phyloP scores from a whole-genome alignment of 2,113 vertebrate species.

The Melanocharis versteri region DNA sequence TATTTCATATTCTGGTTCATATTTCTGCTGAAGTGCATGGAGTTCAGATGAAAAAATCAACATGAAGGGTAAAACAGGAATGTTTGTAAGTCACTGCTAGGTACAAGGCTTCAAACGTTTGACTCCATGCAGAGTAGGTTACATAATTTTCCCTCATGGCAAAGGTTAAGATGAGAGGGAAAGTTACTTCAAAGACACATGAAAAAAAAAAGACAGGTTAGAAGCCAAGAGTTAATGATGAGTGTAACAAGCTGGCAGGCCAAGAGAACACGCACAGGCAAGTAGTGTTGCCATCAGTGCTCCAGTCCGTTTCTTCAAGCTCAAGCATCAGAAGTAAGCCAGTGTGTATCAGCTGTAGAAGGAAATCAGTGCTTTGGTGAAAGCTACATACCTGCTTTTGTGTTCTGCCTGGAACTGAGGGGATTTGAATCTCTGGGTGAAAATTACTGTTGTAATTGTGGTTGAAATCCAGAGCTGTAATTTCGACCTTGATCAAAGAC shows the following conservation, averaged over 20 bases:
- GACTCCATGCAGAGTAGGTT: not conserved
- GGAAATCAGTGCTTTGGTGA: not conserved
- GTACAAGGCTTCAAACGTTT: not conserved
- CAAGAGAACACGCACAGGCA: not conserved
- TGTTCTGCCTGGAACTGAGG: not conserved
- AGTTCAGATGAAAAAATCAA: not conserved
- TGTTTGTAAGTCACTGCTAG: rapidly evolving
- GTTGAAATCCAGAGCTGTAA: not conserved
- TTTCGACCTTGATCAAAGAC: not conserved
- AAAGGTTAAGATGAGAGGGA: not conserved
- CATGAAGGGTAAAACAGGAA: not conserved
- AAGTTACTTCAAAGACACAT: not conserved
- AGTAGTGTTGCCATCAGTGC: not conserved
- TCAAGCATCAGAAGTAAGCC: not conserved
- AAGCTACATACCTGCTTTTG: not conserved
- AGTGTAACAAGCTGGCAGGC: not conserved
- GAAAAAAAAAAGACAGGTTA: not conserved
- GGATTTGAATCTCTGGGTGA: not conserved
- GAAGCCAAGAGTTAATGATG: not conserved
- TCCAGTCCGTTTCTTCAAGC: not conserved
- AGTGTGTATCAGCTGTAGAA: not conserved
- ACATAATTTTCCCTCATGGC: not conserved
- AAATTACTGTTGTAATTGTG: not conserved
- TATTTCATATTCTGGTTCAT: not conserved
- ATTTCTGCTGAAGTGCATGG: not conserved